A percentile compares a stretch with the other conserved stretches of the same genome.
Conservation (phyloP, 2,888 invertebrate species). For the Archips crataeganus region DNA sequence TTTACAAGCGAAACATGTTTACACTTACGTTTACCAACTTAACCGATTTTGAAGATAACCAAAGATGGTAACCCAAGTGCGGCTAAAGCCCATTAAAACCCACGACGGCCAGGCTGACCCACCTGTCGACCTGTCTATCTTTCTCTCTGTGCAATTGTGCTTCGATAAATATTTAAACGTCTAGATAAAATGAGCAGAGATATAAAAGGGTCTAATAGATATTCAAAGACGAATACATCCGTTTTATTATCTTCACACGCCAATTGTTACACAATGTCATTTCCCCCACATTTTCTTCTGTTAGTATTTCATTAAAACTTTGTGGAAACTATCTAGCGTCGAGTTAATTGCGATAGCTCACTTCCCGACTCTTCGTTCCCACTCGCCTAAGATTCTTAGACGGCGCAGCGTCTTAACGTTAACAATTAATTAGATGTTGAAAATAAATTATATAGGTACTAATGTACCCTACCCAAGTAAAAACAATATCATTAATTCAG, state of each 20-base stretch:
- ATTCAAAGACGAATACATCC: background rate
- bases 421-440: background rate
- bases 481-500: no score
- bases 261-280: constrained; percentile 36
- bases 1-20: no score
- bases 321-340: constrained; percentile 31
- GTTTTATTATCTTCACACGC: constrained; percentile 27
- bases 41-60: no score
- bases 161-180: no score
- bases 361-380: constrained; percentile 4
- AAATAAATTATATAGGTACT: background rate
- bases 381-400: background rate
- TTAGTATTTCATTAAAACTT: constrained; percentile 42
- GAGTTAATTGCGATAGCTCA: constrained; percentile 27
- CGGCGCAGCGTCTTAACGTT: background rate
- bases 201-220: background rate
- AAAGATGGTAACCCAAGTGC: no score
- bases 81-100: no score
- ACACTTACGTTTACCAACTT: no score
- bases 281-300: constrained; percentile 28
- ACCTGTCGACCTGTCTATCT: no score
- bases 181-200: background rate
- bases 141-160: no score
- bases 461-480: no score
- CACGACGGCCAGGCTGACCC: no score